Evolutionary conservation across 2,888 invertebrate genomes (phyloP).

Genomic region (Drosophila seclusa): DNA sequence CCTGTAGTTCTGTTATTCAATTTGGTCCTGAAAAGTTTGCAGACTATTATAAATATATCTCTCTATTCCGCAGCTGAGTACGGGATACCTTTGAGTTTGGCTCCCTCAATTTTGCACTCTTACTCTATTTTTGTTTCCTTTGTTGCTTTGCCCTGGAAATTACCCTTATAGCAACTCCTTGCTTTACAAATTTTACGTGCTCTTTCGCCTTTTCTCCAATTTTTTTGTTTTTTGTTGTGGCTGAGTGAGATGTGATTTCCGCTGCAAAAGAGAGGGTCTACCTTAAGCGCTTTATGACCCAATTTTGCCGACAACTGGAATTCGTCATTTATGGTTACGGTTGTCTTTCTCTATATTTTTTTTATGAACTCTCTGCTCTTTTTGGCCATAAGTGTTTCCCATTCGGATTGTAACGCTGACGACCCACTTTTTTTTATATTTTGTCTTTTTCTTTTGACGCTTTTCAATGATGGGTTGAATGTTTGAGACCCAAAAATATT

Average conservation of each 20-base stretch:
- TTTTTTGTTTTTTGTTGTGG: constrained; percentile 19
- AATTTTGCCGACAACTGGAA: constrained; percentile 53
- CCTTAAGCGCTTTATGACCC: constrained; percentile 74
- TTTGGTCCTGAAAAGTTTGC: background rate
- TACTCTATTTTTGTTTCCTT: background rate
- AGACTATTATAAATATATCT: rapidly evolving
- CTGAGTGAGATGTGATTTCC: constrained; percentile 69
- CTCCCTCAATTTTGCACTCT: background rate
- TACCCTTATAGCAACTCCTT: constrained; percentile 38
- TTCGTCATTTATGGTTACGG: constrained; percentile 69
- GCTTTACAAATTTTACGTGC: constrained; percentile 71
- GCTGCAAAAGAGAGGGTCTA: constrained; percentile 71
- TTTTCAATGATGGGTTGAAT: constrained; percentile 31
- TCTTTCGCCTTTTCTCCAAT: constrained; percentile 36
- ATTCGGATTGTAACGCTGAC: constrained; percentile 42
- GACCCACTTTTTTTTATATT: constrained; percentile 21
- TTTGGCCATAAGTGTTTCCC: constrained; percentile 43
- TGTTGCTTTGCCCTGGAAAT: constrained; percentile 41
- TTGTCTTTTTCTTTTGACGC: background rate
- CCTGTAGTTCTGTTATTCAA: background rate
- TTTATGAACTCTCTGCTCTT: constrained; percentile 55
- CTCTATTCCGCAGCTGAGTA: too few species aligned
- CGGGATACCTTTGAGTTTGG: background rate
- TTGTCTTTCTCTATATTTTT: constrained; percentile 26
- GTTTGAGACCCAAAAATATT: constrained; percentile 45